These are phyloP conservation scores for Sebastiscus tertius DNA, from an alignment of 2,797 vertebrate genomes.

Conservation along the genomic window DNA sequence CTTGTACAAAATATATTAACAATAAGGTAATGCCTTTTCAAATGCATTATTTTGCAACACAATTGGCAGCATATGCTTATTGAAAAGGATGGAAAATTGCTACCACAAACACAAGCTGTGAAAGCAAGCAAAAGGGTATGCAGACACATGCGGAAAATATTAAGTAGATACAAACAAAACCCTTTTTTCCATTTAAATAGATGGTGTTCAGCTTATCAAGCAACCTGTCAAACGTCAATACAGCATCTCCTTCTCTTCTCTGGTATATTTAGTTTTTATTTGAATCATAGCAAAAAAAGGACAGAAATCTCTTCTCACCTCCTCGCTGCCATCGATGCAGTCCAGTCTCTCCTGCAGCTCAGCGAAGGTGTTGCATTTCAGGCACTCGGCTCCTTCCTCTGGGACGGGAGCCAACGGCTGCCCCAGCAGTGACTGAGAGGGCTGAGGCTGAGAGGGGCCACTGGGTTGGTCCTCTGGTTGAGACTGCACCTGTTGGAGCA, in stretches of 20 bases:
- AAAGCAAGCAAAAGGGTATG: not conserved
- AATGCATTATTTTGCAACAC: not conserved
- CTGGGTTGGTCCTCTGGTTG: slow-evolving; percentile 60
- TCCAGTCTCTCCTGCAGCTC: slow-evolving; percentile 97
- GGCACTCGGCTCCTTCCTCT: slow-evolving; percentile 85
- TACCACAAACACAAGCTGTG: slow-evolving; percentile 1
- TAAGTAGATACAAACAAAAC: not conserved
- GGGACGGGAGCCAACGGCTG: slow-evolving; percentile 79
- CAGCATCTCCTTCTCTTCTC: not conserved
- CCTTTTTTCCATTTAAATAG: slow-evolving; percentile 5
- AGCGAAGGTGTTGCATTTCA: slow-evolving; percentile 98
- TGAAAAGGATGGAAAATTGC: slow-evolving; percentile 7
- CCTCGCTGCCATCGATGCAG: slow-evolving; percentile 98
- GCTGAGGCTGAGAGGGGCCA: slow-evolving; percentile 51
- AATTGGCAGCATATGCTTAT: not conserved
- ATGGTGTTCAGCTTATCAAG: not conserved
- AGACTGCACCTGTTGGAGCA: slow-evolving; percentile 44
- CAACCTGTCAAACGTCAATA: not conserved
- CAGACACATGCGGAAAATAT: not conserved
- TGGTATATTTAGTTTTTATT: not conserved
- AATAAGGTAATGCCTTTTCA: not conserved
- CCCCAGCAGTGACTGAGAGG: slow-evolving; percentile 72
- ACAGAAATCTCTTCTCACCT: slow-evolving; percentile 64
- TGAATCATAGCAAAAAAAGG: not conserved
- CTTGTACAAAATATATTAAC: not conserved